A percentile compares a stretch with the other conserved stretches of the same genome.
Evolutionary conservation across 2,797 vertebrate genomes (phyloP).

Genomic region (Menidia menidia): DNA sequence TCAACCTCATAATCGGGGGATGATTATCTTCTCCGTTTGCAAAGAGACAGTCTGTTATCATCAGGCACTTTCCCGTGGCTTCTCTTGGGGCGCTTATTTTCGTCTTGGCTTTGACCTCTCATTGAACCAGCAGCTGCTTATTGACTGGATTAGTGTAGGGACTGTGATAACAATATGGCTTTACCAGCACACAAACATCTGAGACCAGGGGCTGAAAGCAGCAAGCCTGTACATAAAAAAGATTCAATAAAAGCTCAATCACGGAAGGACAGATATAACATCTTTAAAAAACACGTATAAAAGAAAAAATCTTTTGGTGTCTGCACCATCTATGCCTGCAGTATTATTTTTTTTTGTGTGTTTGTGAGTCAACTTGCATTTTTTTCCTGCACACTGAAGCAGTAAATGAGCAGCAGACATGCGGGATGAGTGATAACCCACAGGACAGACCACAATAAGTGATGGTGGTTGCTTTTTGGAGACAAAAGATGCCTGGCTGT

Average conservation of each 20-base stretch:
- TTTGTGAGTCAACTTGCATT: background rate
- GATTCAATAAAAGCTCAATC: slow-evolving; percentile 19
- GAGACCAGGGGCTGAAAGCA: slow-evolving; percentile 14
- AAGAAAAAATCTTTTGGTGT: slow-evolving; percentile 43
- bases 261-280: slow-evolving; percentile 24
- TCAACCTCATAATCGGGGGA: background rate
- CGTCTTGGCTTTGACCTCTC: slow-evolving; percentile 53
- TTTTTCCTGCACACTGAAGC: background rate
- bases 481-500: slow-evolving; percentile 18
- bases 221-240: slow-evolving; percentile 16
- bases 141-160: slow-evolving; percentile 61
- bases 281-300: slow-evolving; percentile 30
- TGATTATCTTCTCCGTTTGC: background rate
- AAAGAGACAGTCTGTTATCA: slow-evolving; percentile 12
- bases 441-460: background rate
- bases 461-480: slow-evolving; percentile 14
- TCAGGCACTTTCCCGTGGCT: slow-evolving; percentile 46
- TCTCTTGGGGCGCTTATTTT: slow-evolving; percentile 51
- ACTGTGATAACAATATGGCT: slow-evolving; percentile 51
- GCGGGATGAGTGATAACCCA: slow-evolving; percentile 4
- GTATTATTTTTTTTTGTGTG: background rate
- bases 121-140: slow-evolving; percentile 68
- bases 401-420: slow-evolving; percentile 6
- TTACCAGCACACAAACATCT: slow-evolving; percentile 51
- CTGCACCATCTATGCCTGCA: background rate